These are phyloP conservation scores for Phylloscopus trochiloides DNA, from an alignment of 2,113 vertebrate genomes.

Conservation along the genomic window DNA sequence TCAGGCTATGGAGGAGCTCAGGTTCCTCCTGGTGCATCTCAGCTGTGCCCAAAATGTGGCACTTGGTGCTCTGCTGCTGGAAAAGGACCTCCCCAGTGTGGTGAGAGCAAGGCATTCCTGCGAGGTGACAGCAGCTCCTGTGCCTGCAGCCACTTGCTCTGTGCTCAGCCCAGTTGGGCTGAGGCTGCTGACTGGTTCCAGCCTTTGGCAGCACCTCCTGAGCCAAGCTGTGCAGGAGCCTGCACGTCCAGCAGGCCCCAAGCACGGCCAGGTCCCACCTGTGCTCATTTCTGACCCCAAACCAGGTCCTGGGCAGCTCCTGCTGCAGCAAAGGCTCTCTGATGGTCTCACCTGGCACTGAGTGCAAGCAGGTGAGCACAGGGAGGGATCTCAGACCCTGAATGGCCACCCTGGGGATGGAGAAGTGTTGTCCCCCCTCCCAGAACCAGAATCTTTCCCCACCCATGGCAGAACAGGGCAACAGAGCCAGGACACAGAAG, in stretches of 20 bases:
- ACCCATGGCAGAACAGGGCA: rapidly evolving
- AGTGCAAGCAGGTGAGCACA: neutral
- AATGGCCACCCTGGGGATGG: neutral
- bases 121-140: neutral
- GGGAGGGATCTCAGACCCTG: neutral
- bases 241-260: neutral
- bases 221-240: neutral
- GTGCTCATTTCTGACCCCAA: neutral
- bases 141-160: neutral
- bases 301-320: neutral
- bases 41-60: rapidly evolving
- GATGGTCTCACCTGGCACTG: neutral
- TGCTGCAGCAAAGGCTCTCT: neutral
- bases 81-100: neutral
- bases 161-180: neutral
- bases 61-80: neutral
- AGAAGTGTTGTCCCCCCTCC: no score
- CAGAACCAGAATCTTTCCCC: neutral
- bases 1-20: neutral
- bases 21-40: neutral
- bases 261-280: neutral
- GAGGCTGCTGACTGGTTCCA: neutral
- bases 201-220: neutral
- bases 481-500: neutral
- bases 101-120: neutral